Base-by-base conservation (phyloP, 2,797 vertebrate species). In the Danio choprae region DNA sequence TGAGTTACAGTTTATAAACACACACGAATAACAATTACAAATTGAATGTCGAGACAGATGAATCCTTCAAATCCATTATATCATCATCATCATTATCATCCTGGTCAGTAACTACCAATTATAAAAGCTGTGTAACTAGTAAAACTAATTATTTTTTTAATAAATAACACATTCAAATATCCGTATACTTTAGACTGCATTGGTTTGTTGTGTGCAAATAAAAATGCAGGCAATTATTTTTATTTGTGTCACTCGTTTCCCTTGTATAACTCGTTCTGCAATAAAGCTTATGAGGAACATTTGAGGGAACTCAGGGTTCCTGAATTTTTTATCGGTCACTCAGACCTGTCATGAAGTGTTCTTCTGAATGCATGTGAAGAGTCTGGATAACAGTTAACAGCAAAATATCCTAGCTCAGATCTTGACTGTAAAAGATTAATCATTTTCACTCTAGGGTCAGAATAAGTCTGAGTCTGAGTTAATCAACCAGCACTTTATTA, bases 401-500 rank as follows among this genome's bases (percentile, higher is more conserved):
- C 15, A 72, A 20, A 56, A 60, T 63, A 78, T 13, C 44, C 68
- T 5, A 22, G 12, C 10, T 65, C 72, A 29, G 29, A 29, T 29
- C 29, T 87, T 16, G 8, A 4, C 36, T 79, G 40, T 86, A n/a
- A 84, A 81, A 56, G 86, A 67, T 86, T 83, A 5, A 84, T 90
- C 85, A 83, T 84, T 83, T 87, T 85, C 53, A 86, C 71, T 74
- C 87, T 85, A 64, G 7, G 29, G 29, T 29, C 29, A 29, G 3
- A 1, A 29, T 29, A 29, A n/a, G n/a, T n/a, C n/a, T n/a, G n/a
- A n/a, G n/a, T n/a, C n/a, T n/a, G n/a, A n/a, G 29, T 1, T 29
- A 29, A 29, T 29, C 29, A 29, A 29, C 29, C 29, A 29, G 29
- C 29, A 29, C 29, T 3, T 29, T 29, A 29, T 29, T 29, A 71